phyloP scores from a whole-genome alignment of 2,113 vertebrate species.

The Chaetodon auriga region DNA sequence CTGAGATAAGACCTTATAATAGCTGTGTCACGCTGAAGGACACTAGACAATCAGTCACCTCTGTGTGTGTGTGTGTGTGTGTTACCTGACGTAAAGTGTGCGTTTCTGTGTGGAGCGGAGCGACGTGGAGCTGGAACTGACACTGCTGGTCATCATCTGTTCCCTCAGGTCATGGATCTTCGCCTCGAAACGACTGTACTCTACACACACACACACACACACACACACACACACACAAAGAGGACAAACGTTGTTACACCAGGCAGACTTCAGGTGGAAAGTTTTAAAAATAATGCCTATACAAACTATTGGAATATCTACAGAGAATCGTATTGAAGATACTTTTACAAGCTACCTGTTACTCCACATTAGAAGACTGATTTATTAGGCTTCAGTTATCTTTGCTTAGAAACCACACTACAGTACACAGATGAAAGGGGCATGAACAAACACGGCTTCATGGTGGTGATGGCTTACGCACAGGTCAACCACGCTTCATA shows the following conservation, averaged over 20 bases:
- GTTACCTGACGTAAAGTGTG: slow-evolving; percentile 81
- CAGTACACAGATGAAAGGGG: slow-evolving; percentile 20
- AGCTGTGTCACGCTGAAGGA: slow-evolving; percentile 54
- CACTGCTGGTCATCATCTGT: slow-evolving; percentile 99
- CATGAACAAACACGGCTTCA: slow-evolving; percentile 11
- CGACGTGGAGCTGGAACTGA: slow-evolving; percentile 96
- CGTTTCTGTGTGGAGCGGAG: slow-evolving; percentile 94
- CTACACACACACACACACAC: slow-evolving; percentile 69
- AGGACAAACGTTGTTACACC: slow-evolving; percentile 24
- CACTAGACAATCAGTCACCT: slow-evolving; percentile 55
- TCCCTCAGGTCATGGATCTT: slow-evolving; percentile 98
- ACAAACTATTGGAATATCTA: neutral
- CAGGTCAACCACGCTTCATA: slow-evolving; percentile 3
- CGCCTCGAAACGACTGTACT: slow-evolving; percentile 97
- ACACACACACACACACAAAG: slow-evolving; percentile 29
- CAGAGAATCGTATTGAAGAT: neutral
- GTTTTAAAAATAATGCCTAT: neutral
- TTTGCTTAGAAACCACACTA: slow-evolving; percentile 16
- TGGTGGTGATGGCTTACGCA: neutral
- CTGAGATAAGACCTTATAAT: slow-evolving; percentile 64
- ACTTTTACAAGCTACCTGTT: slow-evolving; percentile 7
- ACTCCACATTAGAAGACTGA: neutral
- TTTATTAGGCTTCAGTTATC: slow-evolving; percentile 20
- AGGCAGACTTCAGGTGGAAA: neutral
- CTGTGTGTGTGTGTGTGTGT: slow-evolving; percentile 29